phyloP scores from a whole-genome alignment of 2,888 invertebrate genomes.

The Latheticus oryzae region DNA sequence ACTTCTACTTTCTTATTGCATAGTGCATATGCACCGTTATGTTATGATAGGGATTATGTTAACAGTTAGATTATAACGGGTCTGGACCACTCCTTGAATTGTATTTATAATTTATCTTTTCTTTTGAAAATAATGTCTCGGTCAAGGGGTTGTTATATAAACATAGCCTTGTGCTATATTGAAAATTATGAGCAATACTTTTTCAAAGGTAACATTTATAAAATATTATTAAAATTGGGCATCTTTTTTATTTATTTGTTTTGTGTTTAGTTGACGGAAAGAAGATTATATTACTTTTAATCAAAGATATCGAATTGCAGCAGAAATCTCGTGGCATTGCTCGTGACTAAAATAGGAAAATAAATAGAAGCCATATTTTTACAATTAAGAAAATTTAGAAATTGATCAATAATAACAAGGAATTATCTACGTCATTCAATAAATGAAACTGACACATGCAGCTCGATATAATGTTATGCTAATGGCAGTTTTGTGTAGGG shows the following conservation, averaged over 20 bases:
- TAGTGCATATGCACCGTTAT: conserved; percentile 25
- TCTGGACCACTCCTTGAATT: conserved; percentile 13
- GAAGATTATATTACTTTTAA: conserved; percentile 11
- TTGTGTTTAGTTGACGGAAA: not conserved
- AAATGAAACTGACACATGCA: no score
- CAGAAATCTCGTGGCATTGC: conserved; percentile 16
- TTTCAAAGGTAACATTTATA: not conserved
- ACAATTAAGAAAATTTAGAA: no score
- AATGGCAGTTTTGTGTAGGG: no score
- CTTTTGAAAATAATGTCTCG: conserved; percentile 5
- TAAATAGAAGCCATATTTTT: not conserved
- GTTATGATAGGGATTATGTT: conserved; percentile 14
- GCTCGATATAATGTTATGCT: no score
- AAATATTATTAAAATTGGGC: not conserved
- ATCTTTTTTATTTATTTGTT: not conserved
- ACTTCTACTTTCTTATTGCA: conserved; percentile 24
- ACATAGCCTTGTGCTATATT: conserved; percentile 14
- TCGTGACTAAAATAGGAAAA: conserved; percentile 5
- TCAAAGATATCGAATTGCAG: no score
- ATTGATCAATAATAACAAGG: no score
- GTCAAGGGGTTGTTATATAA: conserved; percentile 17
- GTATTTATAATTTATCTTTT: conserved; percentile 4
- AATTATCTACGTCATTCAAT: no score
- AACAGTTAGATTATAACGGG: conserved; percentile 31
- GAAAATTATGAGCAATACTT: not conserved